Evolutionary conservation across 2,888 invertebrate species (phyloP), one percentile per base, ranked within the genome.

Genomic region (Anthrax anthrax): DNA sequence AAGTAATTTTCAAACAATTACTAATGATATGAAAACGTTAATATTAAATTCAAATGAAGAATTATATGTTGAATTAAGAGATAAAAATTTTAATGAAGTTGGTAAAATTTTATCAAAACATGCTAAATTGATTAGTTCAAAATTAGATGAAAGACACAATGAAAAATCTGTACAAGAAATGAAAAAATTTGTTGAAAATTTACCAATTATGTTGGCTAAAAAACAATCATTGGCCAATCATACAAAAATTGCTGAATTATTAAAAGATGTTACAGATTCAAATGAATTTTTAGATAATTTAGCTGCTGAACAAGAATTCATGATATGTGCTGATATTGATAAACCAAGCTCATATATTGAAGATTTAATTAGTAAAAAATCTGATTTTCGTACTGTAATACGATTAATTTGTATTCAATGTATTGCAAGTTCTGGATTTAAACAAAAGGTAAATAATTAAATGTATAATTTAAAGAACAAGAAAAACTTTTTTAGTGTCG

Each of bases 101-200:
- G 92, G 92, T 4, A 77, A 84, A 37, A 78, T 84, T 14, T 71
- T 97, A 2, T 85, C 89, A 3, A 81, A 81, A 57, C 90, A 87
- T 64, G 92, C 92, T 0, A 88, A 84, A 60, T 73, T 81, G 8
- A 87, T 96, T 44, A 84, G 88, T 51, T 78, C 80, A 0, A 86
- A 92, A 61, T 75, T 90, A 61, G 82, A 90, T 64, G 88, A 91
- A 60, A 76, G 84, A 27, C 84, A 88, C 61, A 77, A 77, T 42
- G 85, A 89, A 46, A 89, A 87, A 63, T 84, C 91, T 0, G 85
- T 97, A n/a, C 87, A 88, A 58, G 92, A 95, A 69, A 89, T 96
- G 70, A 92, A 91, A 62, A 80, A 86, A 59, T 91, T 94, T 65
- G 95, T 96, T 3, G 82, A 88, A 34, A 80, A 84, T 44, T 71